These are phyloP conservation scores for Drosophila nigromelanica DNA, from an alignment of 1,140 invertebrate genomes.

Conservation along the genomic window DNA sequence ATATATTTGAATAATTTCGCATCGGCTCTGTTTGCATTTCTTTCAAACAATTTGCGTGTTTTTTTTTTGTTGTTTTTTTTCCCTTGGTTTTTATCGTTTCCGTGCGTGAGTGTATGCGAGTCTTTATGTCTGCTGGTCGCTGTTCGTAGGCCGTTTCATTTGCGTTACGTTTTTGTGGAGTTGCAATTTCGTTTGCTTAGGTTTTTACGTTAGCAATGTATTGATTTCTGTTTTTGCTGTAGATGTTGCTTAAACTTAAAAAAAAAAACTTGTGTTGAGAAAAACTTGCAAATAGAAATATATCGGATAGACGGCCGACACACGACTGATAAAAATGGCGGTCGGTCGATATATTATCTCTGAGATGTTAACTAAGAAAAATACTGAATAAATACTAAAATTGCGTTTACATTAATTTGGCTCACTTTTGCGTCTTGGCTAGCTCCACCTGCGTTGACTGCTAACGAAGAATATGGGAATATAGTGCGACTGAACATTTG, in stretches of 20 bases:
- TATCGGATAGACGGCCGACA: slow-evolving; percentile 45
- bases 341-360: slow-evolving; percentile 13
- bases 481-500: too few species aligned
- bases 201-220: slow-evolving; percentile 33
- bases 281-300: slow-evolving; percentile 39
- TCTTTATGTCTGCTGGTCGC: slow-evolving; percentile 43
- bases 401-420: neutral
- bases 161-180: slow-evolving; percentile 16
- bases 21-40: slow-evolving; percentile 19
- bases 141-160: slow-evolving; percentile 31
- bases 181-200: slow-evolving; percentile 22
- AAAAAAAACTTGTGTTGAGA: slow-evolving; percentile 55
- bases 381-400: slow-evolving; percentile 17
- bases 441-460: slow-evolving; percentile 1
- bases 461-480: neutral
- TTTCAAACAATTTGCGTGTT: slow-evolving; percentile 18
- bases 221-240: slow-evolving; percentile 47
- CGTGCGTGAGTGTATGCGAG: slow-evolving; percentile 38
- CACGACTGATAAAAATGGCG: slow-evolving; percentile 16
- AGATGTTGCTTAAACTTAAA: slow-evolving; percentile 72
- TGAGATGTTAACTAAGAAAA: slow-evolving; percentile 4
- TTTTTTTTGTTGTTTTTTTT: slow-evolving; percentile 23
- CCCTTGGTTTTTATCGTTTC: slow-evolving; percentile 15
- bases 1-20: slow-evolving; percentile 24
- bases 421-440: slow-evolving; percentile 2